phyloP scores from a whole-genome alignment of 2,888 invertebrate genomes.

The Drosophila borborema region DNA sequence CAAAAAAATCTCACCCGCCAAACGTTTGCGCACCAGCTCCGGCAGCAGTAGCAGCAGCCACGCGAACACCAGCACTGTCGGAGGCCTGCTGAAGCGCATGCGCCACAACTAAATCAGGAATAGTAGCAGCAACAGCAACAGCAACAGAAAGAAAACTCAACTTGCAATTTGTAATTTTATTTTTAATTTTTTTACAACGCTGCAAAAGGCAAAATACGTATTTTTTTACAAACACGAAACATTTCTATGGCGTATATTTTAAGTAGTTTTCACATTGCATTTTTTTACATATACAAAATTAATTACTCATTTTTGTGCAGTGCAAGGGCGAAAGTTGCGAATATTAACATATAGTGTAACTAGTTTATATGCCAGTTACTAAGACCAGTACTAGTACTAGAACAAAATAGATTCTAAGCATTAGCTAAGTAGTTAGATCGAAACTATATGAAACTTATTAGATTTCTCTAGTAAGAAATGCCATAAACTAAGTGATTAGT shows the following conservation, averaged over 20 bases:
- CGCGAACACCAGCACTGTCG: slow-evolving; percentile 45
- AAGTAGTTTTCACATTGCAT: slow-evolving; percentile 49
- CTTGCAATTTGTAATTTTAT: slow-evolving; percentile 70
- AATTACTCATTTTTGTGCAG: slow-evolving; percentile 59
- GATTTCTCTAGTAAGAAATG: slow-evolving; percentile 82
- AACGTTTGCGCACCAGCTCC: slow-evolving; percentile 82
- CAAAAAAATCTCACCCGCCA: slow-evolving; percentile 84
- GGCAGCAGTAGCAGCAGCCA: slow-evolving; percentile 51
- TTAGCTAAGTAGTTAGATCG: slow-evolving; percentile 30
- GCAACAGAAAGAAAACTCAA: slow-evolving; percentile 4
- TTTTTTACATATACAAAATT: slow-evolving; percentile 31
- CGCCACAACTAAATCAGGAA: slow-evolving; percentile 49
- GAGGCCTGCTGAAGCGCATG: slow-evolving; percentile 67
- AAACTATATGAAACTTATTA: slow-evolving; percentile 70
- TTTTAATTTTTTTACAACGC: slow-evolving; percentile 58
- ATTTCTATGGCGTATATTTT: slow-evolving; percentile 35
- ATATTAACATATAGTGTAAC: slow-evolving; percentile 68
- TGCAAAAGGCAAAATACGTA: slow-evolving; percentile 34
- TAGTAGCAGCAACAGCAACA: background rate
- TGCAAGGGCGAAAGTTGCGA: slow-evolving; percentile 79
- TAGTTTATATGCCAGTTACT: slow-evolving; percentile 56
- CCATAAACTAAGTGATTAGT: slow-evolving; percentile 84
- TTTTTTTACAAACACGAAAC: slow-evolving; percentile 23
- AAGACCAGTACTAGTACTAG: slow-evolving; percentile 52
- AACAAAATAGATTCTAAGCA: slow-evolving; percentile 50